A percentile compares a stretch with the other conserved stretches of the same genome.
phyloP scores from a whole-genome alignment of 2,888 invertebrate species.

The Megastigmus dorsalis region DNA sequence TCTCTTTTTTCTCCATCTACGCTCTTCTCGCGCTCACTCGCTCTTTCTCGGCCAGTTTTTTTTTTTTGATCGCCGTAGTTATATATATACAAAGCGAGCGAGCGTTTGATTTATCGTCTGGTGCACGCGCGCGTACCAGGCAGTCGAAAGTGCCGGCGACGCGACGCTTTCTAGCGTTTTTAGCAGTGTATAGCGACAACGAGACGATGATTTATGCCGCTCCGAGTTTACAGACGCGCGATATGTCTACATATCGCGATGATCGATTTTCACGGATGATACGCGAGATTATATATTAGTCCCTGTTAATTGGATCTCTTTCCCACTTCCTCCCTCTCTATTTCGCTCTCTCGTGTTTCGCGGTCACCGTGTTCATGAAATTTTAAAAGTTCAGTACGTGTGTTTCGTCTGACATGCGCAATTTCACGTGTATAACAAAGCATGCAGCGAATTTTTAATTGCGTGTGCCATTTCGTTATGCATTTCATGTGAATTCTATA shows the following conservation, averaged over 20 bases:
- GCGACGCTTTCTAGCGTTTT: slow-evolving; percentile 40
- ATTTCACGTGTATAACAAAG: too few species aligned
- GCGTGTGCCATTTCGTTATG: too few species aligned
- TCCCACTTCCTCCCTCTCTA: too few species aligned
- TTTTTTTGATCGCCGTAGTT: neutral
- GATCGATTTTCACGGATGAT: neutral
- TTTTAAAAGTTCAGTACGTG: too few species aligned
- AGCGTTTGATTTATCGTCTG: slow-evolving; percentile 24
- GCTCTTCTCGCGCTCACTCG: neutral
- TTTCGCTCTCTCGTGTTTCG: too few species aligned
- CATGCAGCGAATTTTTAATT: too few species aligned
- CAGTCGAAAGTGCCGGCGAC: slow-evolving; percentile 26
- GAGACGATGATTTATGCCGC: slow-evolving; percentile 28
- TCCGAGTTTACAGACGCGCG: too few species aligned
- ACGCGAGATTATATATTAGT: slow-evolving; percentile 2
- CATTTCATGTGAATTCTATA: too few species aligned
- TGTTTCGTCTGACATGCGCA: too few species aligned
- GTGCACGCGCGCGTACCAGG: neutral
- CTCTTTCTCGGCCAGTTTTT: neutral
- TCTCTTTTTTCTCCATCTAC: neutral
- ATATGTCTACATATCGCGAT: too few species aligned
- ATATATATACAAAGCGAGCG: too few species aligned
- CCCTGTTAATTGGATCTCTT: slow-evolving; percentile 12
- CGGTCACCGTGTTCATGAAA: too few species aligned
- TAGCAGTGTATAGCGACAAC: neutral